Evolutionary conservation across 2,888 invertebrate species (phyloP), one percentile per base, ranked within the genome.

Genomic region (Tipula lateralis): DNA sequence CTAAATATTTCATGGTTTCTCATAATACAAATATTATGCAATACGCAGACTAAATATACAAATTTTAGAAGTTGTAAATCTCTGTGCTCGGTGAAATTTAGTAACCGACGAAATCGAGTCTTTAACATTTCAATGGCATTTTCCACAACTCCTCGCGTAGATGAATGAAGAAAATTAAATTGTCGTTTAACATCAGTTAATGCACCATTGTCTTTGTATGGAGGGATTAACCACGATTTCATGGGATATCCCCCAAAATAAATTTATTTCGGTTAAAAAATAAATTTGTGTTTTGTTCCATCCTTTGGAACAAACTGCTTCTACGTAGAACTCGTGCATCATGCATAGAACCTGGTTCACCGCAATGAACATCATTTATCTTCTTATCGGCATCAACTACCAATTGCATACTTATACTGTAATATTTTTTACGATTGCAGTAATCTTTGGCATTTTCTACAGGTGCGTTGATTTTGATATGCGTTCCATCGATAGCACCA

Each of bases 371-470:
- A 84, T 87, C 87, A 9, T 86, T 86, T 83, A 87, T 87, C 9
- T 84, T 86, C 85, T 87, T 87, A n/a, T 87, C 85, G 0, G 85
- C 85, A 86, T 87, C 87, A 13, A 87, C 87, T n/a, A 88, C 87
- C 39, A 85, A 87, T 85, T 87, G 80, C 80, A 80, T 0, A 80
- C 80, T 80, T 9, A 19, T 80, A 19, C 80, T 80, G 19, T 80
- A 80, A 5, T 80, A 84, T 7, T 86, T 82, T 50, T 87, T 86
- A 30, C 86, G 30, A 83, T 87, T 87, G 13, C 84, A 86, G 66
- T 87, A 87, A 5, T 36, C 82, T 84, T 86, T 39, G 84, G 86
- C 87, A 50, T 87, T 81, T 6, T 80, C 6, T n/a, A 19, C 84
- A 16, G 87, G 86, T 12, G 85, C 85, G 81, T 85, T 86, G 5